A percentile compares a stretch with the other conserved stretches of the same genome.
These are phyloP conservation scores for Thereva unica DNA, from an alignment of 2,888 invertebrate genomes.

Conservation along the genomic window DNA sequence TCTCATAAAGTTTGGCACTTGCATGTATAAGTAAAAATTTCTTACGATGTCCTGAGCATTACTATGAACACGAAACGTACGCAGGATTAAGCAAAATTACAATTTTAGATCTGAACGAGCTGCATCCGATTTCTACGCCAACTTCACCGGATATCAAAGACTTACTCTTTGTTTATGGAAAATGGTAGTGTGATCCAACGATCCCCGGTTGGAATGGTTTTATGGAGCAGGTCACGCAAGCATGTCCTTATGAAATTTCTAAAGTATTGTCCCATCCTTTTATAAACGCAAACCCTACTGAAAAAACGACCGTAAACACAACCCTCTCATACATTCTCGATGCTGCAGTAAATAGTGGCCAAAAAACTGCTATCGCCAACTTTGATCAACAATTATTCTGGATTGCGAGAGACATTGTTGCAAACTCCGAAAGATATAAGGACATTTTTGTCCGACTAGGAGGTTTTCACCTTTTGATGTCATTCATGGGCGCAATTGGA, in stretches of 20 bases:
- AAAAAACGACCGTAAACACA: background rate
- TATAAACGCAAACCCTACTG: background rate
- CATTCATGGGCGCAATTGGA: slow-evolving; percentile 2
- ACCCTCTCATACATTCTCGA: background rate
- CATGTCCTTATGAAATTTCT: background rate
- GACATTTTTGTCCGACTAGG: background rate
- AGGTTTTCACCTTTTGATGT: background rate
- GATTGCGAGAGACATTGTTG: background rate
- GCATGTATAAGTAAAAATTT: too few species aligned
- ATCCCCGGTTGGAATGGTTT: slow-evolving; percentile 2
- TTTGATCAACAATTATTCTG: background rate
- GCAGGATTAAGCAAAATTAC: too few species aligned
- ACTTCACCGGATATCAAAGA: too few species aligned
- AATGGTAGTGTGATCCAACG: too few species aligned
- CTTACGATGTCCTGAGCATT: too few species aligned
- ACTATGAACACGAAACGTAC: too few species aligned
- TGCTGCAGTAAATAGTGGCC: background rate
- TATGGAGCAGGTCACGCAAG: background rate
- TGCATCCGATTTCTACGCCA: too few species aligned
- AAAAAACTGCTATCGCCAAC: background rate
- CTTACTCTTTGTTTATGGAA: too few species aligned
- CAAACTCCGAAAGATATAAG: background rate
- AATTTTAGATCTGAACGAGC: too few species aligned
- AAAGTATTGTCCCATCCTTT: background rate
- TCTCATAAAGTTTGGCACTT: too few species aligned